These are phyloP conservation scores for Drosophila ambigua DNA, from an alignment of 1,140 invertebrate species.

Conservation along the genomic window DNA sequence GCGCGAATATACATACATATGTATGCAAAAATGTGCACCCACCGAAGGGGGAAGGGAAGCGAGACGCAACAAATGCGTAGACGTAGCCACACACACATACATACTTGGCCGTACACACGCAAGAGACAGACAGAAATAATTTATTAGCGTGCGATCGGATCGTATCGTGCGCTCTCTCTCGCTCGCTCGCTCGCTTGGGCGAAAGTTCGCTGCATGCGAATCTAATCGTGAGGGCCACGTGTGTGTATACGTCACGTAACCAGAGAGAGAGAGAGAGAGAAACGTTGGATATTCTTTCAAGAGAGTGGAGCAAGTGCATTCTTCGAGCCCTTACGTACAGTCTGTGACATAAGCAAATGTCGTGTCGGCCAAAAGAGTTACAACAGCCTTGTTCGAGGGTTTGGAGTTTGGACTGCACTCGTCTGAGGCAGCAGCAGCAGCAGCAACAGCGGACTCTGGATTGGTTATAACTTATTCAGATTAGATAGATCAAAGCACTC, in stretches of 20 bases:
- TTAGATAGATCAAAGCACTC: slow-evolving; percentile 19
- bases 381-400: not conserved
- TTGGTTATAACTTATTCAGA: slow-evolving; percentile 6
- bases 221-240: slow-evolving; percentile 44
- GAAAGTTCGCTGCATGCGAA: slow-evolving; percentile 43
- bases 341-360: too few relatives aligned
- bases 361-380: too few relatives aligned
- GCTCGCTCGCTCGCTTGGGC: slow-evolving; percentile 23
- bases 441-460: not conserved
- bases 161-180: too few relatives aligned
- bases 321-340: too few relatives aligned
- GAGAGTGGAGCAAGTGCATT: too few relatives aligned
- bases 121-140: slow-evolving; percentile 6
- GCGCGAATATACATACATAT: not conserved
- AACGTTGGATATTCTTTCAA: too few relatives aligned
- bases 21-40: slow-evolving; percentile 31
- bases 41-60: not conserved
- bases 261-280: not conserved
- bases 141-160: too few relatives aligned
- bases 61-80: slow-evolving; percentile 33
- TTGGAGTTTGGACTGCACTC: slow-evolving; percentile 34
- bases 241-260: slow-evolving; percentile 31
- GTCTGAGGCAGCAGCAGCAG: not conserved
- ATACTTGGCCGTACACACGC: not conserved
- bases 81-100: slow-evolving; percentile 15